Percentiles rank a stretch among this genome's conserved stretches.
Evolutionary conservation across 2,888 invertebrate genomes (phyloP).

Genomic region (Aradus depressus): DNA sequence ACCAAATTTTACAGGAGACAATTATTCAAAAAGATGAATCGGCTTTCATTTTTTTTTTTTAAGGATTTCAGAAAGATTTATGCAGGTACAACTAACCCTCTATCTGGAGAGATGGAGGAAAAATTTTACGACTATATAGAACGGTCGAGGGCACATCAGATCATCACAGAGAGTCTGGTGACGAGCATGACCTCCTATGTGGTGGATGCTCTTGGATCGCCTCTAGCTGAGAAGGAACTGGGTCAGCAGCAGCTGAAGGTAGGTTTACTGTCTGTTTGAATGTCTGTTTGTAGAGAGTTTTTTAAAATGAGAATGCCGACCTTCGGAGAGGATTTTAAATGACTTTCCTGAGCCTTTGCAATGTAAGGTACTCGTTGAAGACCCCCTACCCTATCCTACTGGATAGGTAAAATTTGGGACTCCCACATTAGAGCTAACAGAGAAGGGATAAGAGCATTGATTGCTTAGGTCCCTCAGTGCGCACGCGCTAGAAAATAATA

Average conservation of each 20-base stretch:
- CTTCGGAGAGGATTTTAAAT: too few species aligned
- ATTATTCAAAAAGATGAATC: background rate
- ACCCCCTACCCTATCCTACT: too few species aligned
- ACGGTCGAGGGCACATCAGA: conserved; percentile 19
- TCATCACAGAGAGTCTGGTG: conserved; percentile 22
- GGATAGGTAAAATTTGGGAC: too few species aligned
- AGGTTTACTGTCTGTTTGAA: too few species aligned
- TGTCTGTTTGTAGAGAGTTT: background rate
- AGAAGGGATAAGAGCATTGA: too few species aligned
- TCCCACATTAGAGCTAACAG: too few species aligned
- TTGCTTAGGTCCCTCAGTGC: too few species aligned
- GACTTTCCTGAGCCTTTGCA: too few species aligned
- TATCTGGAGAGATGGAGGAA: background rate
- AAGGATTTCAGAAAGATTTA: conserved; percentile 3
- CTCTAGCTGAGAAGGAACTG: conserved; percentile 3
- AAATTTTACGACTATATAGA: conserved; percentile 19
- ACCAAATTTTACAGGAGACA: too few species aligned
- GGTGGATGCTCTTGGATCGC: conserved; percentile 18
- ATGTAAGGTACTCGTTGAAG: too few species aligned
- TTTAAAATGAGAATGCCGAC: background rate
- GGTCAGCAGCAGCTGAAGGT: conserved; percentile 1
- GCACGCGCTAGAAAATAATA: too few species aligned
- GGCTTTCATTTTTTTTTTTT: background rate
- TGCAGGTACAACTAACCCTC: background rate
- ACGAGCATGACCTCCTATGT: conserved; percentile 17